These are phyloP conservation scores for Podarcis lilfordi DNA, from an alignment of 2,797 vertebrate genomes.

Conservation along the genomic window DNA sequence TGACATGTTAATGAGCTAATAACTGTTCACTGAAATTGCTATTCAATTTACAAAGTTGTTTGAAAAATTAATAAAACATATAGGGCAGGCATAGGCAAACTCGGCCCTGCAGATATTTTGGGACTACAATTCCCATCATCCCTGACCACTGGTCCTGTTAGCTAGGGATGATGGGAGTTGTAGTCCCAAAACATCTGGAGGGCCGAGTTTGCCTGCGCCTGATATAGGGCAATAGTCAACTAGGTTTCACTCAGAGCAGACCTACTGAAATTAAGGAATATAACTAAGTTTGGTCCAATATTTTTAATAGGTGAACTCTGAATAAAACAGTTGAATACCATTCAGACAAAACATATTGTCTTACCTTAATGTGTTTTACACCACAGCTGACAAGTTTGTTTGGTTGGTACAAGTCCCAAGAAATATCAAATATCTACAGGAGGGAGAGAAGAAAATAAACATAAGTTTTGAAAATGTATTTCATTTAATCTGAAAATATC, in stretches of 20 bases:
- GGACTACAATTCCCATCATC: too few relatives aligned
- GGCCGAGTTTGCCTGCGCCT: too few relatives aligned
- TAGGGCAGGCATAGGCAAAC: not conserved
- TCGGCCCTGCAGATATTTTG: too few relatives aligned
- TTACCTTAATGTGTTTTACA: slow-evolving; percentile 99
- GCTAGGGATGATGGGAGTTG: too few relatives aligned
- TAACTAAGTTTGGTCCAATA: too few relatives aligned
- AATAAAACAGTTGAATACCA: too few relatives aligned
- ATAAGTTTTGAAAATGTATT: slow-evolving; percentile 48
- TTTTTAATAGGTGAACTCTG: too few relatives aligned
- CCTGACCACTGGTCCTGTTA: too few relatives aligned
- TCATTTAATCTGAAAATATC: not conserved
- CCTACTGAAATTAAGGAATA: too few relatives aligned
- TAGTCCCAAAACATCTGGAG: too few relatives aligned
- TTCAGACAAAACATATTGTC: not conserved
- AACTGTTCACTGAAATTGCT: not conserved
- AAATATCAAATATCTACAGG: slow-evolving; percentile 98
- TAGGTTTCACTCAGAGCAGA: too few relatives aligned
- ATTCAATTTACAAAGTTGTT: not conserved
- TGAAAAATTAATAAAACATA: not conserved
- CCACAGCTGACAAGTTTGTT: slow-evolving; percentile 99
- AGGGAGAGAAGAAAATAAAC: slow-evolving; percentile 28
- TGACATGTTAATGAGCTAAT: not conserved
- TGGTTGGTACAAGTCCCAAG: slow-evolving; percentile 98
- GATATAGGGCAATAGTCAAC: not conserved